Conservation (phyloP, 2,888 invertebrate species). For the Hofmannophila pseudospretella region DNA sequence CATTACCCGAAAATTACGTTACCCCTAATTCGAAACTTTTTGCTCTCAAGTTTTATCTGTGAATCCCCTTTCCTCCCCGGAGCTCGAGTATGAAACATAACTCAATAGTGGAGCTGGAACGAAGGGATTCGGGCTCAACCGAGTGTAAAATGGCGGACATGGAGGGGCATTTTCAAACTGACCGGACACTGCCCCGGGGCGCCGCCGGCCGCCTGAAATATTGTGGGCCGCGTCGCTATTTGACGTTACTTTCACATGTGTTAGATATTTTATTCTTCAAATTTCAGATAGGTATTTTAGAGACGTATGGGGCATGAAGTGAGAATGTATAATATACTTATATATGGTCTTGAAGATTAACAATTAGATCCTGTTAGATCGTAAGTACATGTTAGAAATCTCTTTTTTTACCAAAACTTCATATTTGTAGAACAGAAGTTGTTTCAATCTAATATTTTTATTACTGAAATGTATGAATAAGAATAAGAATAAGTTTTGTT, state of each 20-base stretch:
- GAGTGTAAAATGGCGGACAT: slow-evolving; percentile 68
- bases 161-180: slow-evolving; percentile 65
- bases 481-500: no score
- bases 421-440: no score
- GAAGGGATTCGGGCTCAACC: slow-evolving; percentile 56
- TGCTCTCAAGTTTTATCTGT: slow-evolving; percentile 20
- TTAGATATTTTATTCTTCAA: slow-evolving; percentile 8
- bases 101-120: slow-evolving; percentile 50
- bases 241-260: slow-evolving; percentile 33
- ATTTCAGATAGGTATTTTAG: no score
- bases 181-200: slow-evolving; percentile 40
- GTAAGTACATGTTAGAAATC: no score
- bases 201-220: slow-evolving; percentile 39
- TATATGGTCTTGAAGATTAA: no score
- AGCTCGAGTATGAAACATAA: slow-evolving; percentile 57
- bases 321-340: no score
- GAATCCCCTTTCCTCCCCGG: slow-evolving; percentile 33
- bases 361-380: no score
- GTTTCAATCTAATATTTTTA: no score
- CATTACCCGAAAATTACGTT: slow-evolving; percentile 2
- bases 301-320: no score
- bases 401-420: no score
- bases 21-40: slow-evolving; percentile 5
- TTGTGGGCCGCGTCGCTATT: slow-evolving; percentile 39
- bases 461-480: no score